Conservation (phyloP, 2,888 invertebrate genomes). For the Lepas anatifera region DNA sequence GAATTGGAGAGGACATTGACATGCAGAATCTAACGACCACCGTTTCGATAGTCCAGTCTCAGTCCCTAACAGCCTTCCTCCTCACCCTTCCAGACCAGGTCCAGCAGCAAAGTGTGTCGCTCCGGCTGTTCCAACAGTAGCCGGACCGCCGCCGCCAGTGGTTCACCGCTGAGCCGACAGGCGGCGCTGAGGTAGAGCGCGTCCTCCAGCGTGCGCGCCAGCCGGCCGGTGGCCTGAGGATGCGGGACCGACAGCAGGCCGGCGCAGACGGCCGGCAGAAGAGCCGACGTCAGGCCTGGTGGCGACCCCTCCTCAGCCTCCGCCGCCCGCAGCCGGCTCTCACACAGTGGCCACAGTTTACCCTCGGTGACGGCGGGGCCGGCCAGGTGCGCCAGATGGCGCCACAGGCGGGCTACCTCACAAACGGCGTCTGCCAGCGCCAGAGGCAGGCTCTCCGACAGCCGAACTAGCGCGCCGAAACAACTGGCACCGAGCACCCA, state of each 20-base stretch:
- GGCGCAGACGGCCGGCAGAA: slow-evolving; percentile 1
- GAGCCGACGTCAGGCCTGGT: not conserved
- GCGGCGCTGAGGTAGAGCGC: slow-evolving; percentile 36
- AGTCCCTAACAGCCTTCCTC: no score
- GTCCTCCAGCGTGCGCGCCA: not conserved
- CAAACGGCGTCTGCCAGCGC: not conserved
- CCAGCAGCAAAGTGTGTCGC: slow-evolving; percentile 47
- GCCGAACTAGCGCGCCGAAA: slow-evolving; percentile 37
- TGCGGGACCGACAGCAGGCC: not conserved
- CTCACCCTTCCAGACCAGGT: not conserved
- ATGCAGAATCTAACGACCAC: no score
- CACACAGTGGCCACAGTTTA: not conserved
- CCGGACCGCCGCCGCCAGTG: slow-evolving; percentile 35
- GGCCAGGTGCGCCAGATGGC: not conserved
- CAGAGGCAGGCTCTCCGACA: slow-evolving; percentile 33
- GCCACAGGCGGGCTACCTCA: not conserved
- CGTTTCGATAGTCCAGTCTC: no score
- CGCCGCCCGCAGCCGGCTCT: not conserved
- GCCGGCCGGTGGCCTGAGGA: not conserved
- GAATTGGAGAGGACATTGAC: no score
- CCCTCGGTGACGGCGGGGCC: not conserved
- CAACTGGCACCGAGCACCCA: slow-evolving; percentile 34
- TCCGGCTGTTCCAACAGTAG: slow-evolving; percentile 32
- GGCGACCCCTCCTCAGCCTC: not conserved
- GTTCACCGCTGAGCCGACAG: slow-evolving; percentile 37